Evolutionary conservation across 2,888 invertebrate species (phyloP).

Genomic region (Cephus spinipes): DNA sequence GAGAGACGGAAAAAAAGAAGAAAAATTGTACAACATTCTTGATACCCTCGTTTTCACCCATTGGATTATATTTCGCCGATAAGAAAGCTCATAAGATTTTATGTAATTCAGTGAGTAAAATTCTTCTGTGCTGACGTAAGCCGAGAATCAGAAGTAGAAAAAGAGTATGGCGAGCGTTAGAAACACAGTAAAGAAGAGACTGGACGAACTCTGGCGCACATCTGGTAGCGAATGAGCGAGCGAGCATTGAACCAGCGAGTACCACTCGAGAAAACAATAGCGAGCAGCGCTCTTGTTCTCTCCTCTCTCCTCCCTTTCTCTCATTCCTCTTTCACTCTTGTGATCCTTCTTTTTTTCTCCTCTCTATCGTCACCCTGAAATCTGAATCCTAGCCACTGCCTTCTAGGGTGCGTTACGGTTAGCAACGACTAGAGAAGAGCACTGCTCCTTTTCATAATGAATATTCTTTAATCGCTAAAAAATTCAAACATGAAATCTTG

Average conservation of each 20-base stretch:
- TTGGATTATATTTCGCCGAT: too few species aligned
- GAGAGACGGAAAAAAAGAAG: slow-evolving; percentile 11
- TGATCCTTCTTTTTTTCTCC: slow-evolving; percentile 27
- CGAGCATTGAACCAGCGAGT: slow-evolving; percentile 65
- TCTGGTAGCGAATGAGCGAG: slow-evolving; percentile 60
- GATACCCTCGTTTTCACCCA: too few species aligned
- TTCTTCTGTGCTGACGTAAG: neutral
- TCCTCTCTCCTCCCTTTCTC: slow-evolving; percentile 31
- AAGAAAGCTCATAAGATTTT: too few species aligned
- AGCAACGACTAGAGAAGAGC: neutral
- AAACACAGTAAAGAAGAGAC: slow-evolving; percentile 21
- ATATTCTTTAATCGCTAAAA: neutral
- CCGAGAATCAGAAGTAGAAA: slow-evolving; percentile 25
- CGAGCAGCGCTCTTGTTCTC: slow-evolving; percentile 55
- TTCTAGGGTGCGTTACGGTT: neutral
- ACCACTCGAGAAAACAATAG: slow-evolving; percentile 66
- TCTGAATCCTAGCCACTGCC: slow-evolving; percentile 48
- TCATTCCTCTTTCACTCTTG: slow-evolving; percentile 4
- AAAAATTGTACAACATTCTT: neutral
- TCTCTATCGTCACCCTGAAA: slow-evolving; percentile 58
- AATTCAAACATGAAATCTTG: neutral
- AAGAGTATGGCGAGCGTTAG: slow-evolving; percentile 33
- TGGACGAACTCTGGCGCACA: slow-evolving; percentile 50
- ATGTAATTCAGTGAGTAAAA: too few species aligned
- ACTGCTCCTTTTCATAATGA: neutral